phyloP scores from a whole-genome alignment of 1,140 invertebrate genomes.

The Ceratina japonica region DNA sequence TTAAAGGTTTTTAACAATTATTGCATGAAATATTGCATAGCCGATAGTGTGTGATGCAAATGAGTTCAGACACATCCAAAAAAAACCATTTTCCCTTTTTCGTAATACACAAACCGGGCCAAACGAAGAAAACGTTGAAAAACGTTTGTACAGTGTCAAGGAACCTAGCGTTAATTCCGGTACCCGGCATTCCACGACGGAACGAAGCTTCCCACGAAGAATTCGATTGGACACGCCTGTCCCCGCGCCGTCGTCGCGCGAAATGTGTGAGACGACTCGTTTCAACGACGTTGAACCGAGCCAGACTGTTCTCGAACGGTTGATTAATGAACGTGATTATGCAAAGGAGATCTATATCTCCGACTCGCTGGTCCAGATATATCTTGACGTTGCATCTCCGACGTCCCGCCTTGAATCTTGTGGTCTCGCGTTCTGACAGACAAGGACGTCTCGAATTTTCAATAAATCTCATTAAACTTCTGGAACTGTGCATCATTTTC shows the following conservation, averaged over 20 bases:
- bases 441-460: constrained; percentile 5
- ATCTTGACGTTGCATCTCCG: not conserved
- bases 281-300: constrained; percentile 28
- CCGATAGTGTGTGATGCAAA: too few relatives aligned
- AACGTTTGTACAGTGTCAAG: constrained; percentile 33
- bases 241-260: constrained; percentile 13
- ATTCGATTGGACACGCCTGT: constrained; percentile 70
- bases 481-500: not conserved
- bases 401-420: not conserved
- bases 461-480: too few relatives aligned
- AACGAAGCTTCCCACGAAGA: constrained; percentile 70
- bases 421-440: not conserved
- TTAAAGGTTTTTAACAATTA: not conserved
- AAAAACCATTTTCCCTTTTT: too few relatives aligned
- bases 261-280: not conserved
- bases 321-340: constrained; percentile 58
- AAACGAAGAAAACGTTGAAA: too few relatives aligned
- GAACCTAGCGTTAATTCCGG: constrained; percentile 20
- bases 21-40: not conserved
- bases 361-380: not conserved
- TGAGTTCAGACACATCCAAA: too few relatives aligned
- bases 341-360: constrained; percentile 50
- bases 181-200: not conserved
- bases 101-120: too few relatives aligned
- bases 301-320: constrained; percentile 6